phyloP scores from a whole-genome alignment of 2,888 invertebrate species.

The Papilio elwesi region DNA sequence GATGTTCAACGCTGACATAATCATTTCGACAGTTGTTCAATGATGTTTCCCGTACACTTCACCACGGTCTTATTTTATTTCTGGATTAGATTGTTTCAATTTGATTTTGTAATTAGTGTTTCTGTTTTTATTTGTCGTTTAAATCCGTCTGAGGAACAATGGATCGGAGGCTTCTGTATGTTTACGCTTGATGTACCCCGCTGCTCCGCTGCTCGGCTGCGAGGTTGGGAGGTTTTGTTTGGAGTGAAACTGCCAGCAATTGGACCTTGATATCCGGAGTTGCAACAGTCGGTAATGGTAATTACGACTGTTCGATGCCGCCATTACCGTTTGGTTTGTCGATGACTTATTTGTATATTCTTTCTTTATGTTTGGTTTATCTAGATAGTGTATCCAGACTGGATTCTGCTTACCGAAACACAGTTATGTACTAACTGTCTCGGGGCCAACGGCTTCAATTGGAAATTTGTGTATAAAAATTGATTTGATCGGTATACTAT shows the following conservation, averaged over 20 bases:
- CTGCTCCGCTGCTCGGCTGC: conserved; percentile 44
- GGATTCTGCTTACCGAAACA: no score
- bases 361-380: neutral
- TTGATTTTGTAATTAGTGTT: neutral
- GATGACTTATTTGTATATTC: neutral
- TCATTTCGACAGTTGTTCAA: neutral
- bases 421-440: no score
- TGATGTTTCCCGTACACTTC: neutral
- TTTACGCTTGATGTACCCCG: conserved; percentile 50
- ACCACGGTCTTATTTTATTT: neutral
- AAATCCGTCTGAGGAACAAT: conserved; percentile 38
- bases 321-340: conserved; percentile 29
- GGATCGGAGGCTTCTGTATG: conserved; percentile 44
- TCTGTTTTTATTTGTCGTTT: conserved; percentile 1
- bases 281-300: conserved; percentile 56
- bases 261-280: conserved; percentile 82
- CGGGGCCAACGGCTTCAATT: no score
- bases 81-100: neutral
- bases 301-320: conserved; percentile 26
- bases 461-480: no score
- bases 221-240: conserved; percentile 65
- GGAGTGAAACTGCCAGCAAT: conserved; percentile 77
- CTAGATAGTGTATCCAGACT: neutral
- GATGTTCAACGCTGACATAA: conserved; percentile 5
- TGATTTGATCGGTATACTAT: no score